These are phyloP conservation scores for Asobara japonica DNA, from an alignment of 1,140 invertebrate genomes.

Conservation along the genomic window DNA sequence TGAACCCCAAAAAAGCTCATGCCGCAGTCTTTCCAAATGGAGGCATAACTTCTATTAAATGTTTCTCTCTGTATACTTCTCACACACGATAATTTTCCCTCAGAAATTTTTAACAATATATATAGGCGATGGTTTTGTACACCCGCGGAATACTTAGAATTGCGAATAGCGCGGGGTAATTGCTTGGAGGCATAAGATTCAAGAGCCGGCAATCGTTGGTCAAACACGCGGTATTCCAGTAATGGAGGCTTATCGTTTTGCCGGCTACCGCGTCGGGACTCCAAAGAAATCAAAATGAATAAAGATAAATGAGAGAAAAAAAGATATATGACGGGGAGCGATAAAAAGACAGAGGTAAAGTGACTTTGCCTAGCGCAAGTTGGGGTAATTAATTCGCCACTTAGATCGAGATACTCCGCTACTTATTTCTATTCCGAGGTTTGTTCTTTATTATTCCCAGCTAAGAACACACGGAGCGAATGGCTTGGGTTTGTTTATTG, in stretches of 20 bases:
- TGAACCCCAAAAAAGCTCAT: too few relatives aligned
- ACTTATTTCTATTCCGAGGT: conserved; percentile 30
- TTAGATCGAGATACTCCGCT: conserved; percentile 41
- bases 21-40: too few relatives aligned
- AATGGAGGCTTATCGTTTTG: conserved; percentile 51
- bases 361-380: conserved; percentile 10
- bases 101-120: too few relatives aligned
- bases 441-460: conserved; percentile 24
- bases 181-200: neutral
- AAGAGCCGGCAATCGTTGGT: conserved; percentile 20
- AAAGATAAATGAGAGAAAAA: neutral
- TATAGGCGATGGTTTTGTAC: neutral
- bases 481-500: neutral
- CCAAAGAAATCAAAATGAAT: conserved; percentile 3
- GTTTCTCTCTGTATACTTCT: too few relatives aligned
- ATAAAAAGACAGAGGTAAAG: conserved; percentile 10
- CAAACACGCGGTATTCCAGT: conserved; percentile 47
- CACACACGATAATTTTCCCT: too few relatives aligned
- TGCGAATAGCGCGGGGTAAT: neutral
- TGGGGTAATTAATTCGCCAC: conserved; percentile 53
- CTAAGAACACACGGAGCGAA: conserved; percentile 2
- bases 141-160: neutral
- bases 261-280: conserved; percentile 47
- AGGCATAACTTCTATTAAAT: too few relatives aligned
- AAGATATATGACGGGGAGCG: neutral